Evolutionary conservation across 1,140 invertebrate genomes (phyloP).

Genomic region (Hydropsyche tenuis): DNA sequence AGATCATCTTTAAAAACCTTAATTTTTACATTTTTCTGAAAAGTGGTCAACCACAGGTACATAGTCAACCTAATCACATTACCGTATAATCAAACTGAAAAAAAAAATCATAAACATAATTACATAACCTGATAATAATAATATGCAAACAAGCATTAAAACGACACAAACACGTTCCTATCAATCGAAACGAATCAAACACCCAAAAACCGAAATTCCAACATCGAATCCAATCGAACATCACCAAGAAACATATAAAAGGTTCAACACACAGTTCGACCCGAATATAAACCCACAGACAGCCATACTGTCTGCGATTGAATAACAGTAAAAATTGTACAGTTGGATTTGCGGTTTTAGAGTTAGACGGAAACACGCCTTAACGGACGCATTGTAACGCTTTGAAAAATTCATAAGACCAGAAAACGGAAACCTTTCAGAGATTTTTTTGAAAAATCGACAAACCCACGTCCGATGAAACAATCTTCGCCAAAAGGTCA

Average conservation of each 20-base stretch:
- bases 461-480: too few species aligned
- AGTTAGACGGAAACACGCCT: too few species aligned
- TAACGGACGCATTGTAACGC: too few species aligned
- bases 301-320: neutral
- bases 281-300: neutral
- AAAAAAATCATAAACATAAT: neutral
- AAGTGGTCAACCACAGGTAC: too few species aligned
- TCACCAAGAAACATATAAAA: neutral
- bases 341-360: slow-evolving; percentile 16
- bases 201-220: too few species aligned
- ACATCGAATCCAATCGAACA: neutral
- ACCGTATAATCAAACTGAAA: neutral
- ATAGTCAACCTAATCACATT: too few species aligned
- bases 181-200: neutral
- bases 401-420: too few species aligned
- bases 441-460: too few species aligned
- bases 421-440: too few species aligned
- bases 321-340: slow-evolving; percentile 26
- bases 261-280: neutral
- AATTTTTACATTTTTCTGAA: too few species aligned
- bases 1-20: too few species aligned
- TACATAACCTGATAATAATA: neutral
- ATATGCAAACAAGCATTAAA: neutral
- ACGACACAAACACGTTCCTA: neutral
- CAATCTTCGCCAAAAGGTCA: too few species aligned